These are phyloP conservation scores for Xylophagus ater DNA, from an alignment of 2,888 invertebrate species.

Conservation along the genomic window DNA sequence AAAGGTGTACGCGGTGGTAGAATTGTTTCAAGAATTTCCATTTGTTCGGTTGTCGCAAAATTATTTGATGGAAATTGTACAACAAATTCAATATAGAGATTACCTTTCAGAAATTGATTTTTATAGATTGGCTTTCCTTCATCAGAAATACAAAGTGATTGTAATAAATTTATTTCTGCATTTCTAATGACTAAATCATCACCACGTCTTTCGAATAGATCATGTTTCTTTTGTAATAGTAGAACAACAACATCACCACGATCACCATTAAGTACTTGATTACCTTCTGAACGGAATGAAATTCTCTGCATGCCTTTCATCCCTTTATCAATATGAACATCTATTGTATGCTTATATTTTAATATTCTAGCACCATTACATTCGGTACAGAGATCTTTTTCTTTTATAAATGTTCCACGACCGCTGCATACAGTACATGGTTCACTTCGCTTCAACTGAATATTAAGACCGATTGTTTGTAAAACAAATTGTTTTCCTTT, in stretches of 20 bases:
- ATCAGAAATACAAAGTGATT: conserved; percentile 74
- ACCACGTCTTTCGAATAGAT: conserved; percentile 63
- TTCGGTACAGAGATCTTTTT: conserved; percentile 68
- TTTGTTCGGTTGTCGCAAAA: conserved; percentile 56
- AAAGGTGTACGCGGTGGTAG: conserved; percentile 62
- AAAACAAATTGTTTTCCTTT: conserved; percentile 63
- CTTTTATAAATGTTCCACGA: conserved; percentile 62
- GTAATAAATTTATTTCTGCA: conserved; percentile 66
- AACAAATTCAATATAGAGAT: conserved; percentile 76
- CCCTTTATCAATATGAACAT: conserved; percentile 81
- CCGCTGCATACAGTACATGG: conserved; percentile 53
- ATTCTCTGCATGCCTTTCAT: conserved; percentile 81
- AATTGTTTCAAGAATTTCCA: conserved; percentile 59
- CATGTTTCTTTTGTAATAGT: conserved; percentile 69
- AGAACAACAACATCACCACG: conserved; percentile 85
- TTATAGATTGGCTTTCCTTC: conserved; percentile 87
- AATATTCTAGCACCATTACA: conserved; percentile 78
- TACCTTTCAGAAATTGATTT: conserved; percentile 77
- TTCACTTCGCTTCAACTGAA: conserved; percentile 21
- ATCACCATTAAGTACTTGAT: conserved; percentile 76
- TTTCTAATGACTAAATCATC: conserved; percentile 59
- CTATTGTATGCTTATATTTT: conserved; percentile 71
- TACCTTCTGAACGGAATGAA: conserved; percentile 77
- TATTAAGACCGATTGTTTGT: conserved; percentile 45
- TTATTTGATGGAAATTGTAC: conserved; percentile 74